Evolutionary conservation across 2,113 vertebrate genomes (phyloP).

Genomic region (Grammomys dolichurus): DNA sequence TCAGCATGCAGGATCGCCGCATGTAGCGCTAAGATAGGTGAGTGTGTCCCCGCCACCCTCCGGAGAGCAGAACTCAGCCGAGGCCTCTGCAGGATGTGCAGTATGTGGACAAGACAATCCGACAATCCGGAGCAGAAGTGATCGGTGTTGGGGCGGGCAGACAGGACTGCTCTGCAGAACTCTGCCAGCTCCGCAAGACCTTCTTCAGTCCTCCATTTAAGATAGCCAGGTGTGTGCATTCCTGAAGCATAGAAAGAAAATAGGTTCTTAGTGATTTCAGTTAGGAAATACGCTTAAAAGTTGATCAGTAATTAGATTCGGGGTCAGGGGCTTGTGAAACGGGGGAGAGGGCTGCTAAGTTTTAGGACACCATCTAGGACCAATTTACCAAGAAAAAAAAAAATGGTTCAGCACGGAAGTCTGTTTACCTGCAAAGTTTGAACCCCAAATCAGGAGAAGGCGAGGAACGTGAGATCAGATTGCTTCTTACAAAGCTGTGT

Average conservation of each 20-base stretch:
- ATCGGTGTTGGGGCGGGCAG: rapidly evolving
- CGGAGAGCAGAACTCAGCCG: background rate
- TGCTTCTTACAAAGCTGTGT: background rate
- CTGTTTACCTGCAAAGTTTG: background rate
- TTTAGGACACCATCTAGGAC: background rate
- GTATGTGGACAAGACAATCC: background rate
- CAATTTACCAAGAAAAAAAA: background rate
- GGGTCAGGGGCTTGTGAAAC: background rate
- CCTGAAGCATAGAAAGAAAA: background rate
- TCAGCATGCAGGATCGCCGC: background rate
- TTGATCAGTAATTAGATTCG: background rate
- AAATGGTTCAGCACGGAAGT: background rate
- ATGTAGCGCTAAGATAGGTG: rapidly evolving
- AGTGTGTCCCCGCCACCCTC: background rate
- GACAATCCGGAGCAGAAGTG: background rate
- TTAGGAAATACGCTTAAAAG: background rate
- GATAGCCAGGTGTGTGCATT: rapidly evolving
- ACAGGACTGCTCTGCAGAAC: background rate
- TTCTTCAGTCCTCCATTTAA: background rate
- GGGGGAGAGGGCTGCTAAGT: background rate
- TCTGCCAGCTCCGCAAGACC: background rate
- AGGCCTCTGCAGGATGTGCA: background rate
- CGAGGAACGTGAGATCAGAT: background rate
- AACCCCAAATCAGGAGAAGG: background rate
- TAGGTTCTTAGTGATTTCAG: background rate